Evolutionary conservation across 1,140 invertebrate genomes (phyloP).

Genomic region (Trichoplusia ni): DNA sequence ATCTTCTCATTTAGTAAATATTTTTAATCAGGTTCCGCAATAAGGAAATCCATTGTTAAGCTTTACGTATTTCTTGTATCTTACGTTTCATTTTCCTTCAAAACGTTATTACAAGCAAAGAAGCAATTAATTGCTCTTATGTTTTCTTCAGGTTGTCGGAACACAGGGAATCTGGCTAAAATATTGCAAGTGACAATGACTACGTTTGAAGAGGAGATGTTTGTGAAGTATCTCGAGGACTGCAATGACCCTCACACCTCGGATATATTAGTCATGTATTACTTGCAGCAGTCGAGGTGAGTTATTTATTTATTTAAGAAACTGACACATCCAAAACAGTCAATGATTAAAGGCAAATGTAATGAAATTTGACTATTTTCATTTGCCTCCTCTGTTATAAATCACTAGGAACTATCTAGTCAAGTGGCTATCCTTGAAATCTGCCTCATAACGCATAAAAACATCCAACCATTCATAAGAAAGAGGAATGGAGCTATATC

Average conservation of each 20-base stretch:
- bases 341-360: too few species aligned
- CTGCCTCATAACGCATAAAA: too few species aligned
- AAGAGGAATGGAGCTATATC: too few species aligned
- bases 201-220: conserved; percentile 71
- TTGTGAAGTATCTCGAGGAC: conserved; percentile 69
- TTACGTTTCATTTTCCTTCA: not conserved
- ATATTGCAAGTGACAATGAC: conserved; percentile 63
- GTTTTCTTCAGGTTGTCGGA: conserved; percentile 63
- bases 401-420: too few species aligned
- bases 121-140: not conserved
- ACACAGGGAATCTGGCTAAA: conserved; percentile 69
- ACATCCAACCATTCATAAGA: too few species aligned
- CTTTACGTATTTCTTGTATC: not conserved
- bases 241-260: conserved; percentile 69
- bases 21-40: too few species aligned
- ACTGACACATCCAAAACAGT: too few species aligned
- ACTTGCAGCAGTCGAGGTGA: conserved; percentile 74
- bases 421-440: too few species aligned
- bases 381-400: too few species aligned
- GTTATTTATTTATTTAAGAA: too few species aligned
- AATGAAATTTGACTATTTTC: too few species aligned
- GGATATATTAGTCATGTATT: conserved; percentile 76
- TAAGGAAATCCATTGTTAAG: not conserved
- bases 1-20: too few species aligned
- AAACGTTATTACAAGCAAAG: not conserved